Evolutionary conservation across 2,797 vertebrate genomes (phyloP).

Genomic region (Phyllotis vaccarum): DNA sequence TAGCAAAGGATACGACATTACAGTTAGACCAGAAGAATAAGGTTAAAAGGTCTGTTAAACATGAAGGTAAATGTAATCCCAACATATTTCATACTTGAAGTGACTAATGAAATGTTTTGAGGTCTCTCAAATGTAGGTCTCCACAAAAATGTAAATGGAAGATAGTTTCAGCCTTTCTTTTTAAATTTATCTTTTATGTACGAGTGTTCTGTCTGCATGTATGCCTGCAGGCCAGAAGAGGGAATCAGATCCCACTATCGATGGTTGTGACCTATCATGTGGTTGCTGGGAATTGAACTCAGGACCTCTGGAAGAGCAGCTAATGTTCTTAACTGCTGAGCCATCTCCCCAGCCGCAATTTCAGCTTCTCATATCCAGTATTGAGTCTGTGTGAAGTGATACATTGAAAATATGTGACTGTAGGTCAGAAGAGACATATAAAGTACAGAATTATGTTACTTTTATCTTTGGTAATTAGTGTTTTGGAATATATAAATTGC

Average conservation of each 20-base stretch:
- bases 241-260: not conserved
- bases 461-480: not conserved
- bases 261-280: not conserved
- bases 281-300: not conserved
- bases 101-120: not conserved
- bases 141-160: not conserved
- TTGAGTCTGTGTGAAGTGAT: not conserved
- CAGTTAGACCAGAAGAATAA: not conserved
- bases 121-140: no score
- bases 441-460: slow-evolving; percentile 2
- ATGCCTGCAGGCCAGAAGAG: not conserved
- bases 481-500: not conserved
- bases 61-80: not conserved
- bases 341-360: not conserved
- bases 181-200: no score
- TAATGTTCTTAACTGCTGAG: not conserved
- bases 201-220: no score
- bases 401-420: not conserved
- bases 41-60: not conserved
- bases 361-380: not conserved
- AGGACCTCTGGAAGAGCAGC: not conserved
- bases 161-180: not conserved
- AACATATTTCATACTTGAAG: not conserved
- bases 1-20: not conserved
- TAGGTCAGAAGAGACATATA: not conserved